A percentile compares a stretch with the other conserved stretches of the same genome.
These are phyloP conservation scores for Garra rufa DNA, from an alignment of 2,113 vertebrate genomes.

Conservation along the genomic window DNA sequence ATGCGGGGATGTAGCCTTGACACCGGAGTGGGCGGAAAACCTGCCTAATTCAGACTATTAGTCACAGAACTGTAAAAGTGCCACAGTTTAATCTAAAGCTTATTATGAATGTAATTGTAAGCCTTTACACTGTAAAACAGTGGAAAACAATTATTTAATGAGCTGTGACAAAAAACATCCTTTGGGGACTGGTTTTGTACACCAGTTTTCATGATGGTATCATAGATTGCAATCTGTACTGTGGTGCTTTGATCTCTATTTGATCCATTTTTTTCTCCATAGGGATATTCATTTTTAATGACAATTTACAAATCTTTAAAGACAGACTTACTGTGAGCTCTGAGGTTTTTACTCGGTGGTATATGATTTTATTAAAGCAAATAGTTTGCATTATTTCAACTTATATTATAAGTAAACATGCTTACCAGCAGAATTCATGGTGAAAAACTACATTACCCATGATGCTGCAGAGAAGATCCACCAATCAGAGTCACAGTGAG, in stretches of 20 bases:
- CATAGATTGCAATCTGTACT: neutral
- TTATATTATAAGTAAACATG: neutral
- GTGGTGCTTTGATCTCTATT: neutral
- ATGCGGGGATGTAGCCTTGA: conserved; percentile 18
- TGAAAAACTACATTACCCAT: neutral
- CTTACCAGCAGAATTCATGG: neutral
- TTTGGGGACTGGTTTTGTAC: conserved; percentile 45
- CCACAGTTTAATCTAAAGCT: conserved; percentile 68
- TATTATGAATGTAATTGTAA: conserved; percentile 70
- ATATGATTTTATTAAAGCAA: neutral
- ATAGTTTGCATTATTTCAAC: neutral
- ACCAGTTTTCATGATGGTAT: neutral
- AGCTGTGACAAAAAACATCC: conserved; percentile 65
- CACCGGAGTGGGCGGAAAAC: conserved; percentile 51
- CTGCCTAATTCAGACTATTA: conserved; percentile 64
- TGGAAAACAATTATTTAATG: conserved; percentile 66
- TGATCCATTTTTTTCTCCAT: neutral
- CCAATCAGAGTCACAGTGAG: neutral
- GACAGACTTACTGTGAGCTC: neutral
- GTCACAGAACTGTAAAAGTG: conserved; percentile 68
- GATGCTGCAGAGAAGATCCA: neutral
- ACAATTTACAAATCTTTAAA: neutral
- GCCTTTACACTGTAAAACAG: conserved; percentile 62
- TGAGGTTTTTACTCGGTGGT: neutral
- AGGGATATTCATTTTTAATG: neutral